Evolutionary conservation across 2,888 invertebrate genomes (phyloP).

Genomic region (Synanthedon formicaeformis): DNA sequence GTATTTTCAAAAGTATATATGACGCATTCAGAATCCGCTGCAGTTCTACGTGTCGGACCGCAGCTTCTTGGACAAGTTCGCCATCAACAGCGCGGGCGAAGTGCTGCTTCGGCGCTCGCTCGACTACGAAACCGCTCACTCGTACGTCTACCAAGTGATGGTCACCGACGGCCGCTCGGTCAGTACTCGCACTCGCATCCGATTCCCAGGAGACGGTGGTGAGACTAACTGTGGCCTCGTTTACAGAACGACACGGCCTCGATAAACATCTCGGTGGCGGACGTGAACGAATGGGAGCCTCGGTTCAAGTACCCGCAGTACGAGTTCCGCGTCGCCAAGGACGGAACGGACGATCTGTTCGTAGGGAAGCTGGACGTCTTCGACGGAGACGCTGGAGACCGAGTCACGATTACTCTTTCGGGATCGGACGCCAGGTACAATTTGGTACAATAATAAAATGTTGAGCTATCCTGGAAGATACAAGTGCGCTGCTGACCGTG

Average conservation of each 20-base stretch:
- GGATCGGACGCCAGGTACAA: conserved; percentile 76
- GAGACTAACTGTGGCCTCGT: not conserved
- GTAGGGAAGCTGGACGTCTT: conserved; percentile 84
- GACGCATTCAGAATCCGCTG: conserved; percentile 64
- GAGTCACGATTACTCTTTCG: conserved; percentile 76
- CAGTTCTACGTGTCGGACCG: conserved; percentile 83
- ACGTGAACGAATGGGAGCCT: conserved; percentile 95
- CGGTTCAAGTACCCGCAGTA: conserved; percentile 89
- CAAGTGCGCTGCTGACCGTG: too few relatives aligned
- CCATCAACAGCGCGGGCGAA: conserved; percentile 83
- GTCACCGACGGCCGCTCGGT: conserved; percentile 84
- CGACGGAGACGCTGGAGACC: conserved; percentile 86
- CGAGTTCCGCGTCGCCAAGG: conserved; percentile 74
- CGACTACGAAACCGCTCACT: conserved; percentile 81
- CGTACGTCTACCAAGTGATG: conserved; percentile 82
- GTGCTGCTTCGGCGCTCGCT: conserved; percentile 79
- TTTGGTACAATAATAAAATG: too few relatives aligned
- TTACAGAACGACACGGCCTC: conserved; percentile 86
- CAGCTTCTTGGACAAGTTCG: conserved; percentile 79
- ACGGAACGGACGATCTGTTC: conserved; percentile 35
- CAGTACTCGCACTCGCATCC: conserved; percentile 20
- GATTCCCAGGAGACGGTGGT: too few relatives aligned
- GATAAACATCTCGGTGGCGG: conserved; percentile 83
- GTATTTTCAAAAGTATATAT: not conserved
- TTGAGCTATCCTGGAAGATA: not conserved